phyloP scores from a whole-genome alignment of 1,140 invertebrate genomes.

The Tetragnatha versicolor region DNA sequence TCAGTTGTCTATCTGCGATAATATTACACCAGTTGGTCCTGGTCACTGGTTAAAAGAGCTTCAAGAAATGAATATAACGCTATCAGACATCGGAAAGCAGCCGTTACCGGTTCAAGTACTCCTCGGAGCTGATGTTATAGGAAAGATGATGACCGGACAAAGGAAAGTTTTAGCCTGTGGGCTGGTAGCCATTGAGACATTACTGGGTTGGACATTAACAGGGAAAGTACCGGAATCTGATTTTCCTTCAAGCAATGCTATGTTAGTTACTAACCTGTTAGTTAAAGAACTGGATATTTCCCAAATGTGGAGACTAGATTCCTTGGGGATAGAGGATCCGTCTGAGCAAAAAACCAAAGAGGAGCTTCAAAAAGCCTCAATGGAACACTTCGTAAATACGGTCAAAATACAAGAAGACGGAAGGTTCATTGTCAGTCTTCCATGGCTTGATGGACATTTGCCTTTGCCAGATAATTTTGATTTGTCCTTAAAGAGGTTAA shows the following conservation, averaged over 20 bases:
- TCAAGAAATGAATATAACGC: constrained; percentile 9
- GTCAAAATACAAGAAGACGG: background rate
- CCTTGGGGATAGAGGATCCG: background rate
- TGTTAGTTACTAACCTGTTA: background rate
- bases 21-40: constrained; percentile 3
- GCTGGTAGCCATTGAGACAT: constrained; percentile 61
- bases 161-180: constrained; percentile 58
- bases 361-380: background rate
- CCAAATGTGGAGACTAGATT: background rate
- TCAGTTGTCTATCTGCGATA: background rate
- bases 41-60: constrained; percentile 23
- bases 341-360: constrained; percentile 15
- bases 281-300: constrained; percentile 7
- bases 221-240: constrained; percentile 56
- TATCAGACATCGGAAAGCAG: background rate
- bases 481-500: background rate
- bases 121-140: background rate
- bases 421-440: background rate
- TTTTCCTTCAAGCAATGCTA: background rate
- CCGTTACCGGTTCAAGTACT: background rate
- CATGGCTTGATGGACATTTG: background rate
- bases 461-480: constrained; percentile 8
- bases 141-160: constrained; percentile 60
- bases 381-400: background rate
- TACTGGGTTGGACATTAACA: constrained; percentile 62